Base-by-base conservation (phyloP, 2,797 vertebrate genomes). In the Hypotaenidia okinawae region DNA sequence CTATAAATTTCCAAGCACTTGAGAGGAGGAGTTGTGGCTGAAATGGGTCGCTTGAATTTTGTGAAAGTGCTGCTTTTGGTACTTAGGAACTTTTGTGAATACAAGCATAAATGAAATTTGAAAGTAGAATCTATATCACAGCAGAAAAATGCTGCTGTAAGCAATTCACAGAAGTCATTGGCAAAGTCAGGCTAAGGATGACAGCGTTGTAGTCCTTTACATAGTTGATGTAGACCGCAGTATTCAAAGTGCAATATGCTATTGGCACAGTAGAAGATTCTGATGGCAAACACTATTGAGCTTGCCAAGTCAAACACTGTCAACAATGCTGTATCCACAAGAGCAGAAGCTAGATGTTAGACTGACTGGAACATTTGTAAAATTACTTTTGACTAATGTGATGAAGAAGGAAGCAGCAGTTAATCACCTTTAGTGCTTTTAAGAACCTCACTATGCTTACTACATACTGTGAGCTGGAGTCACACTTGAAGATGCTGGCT, bases 381-480 rank as follows among this genome's bases (percentile, higher is more conserved):
- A 54, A 82, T 86, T 92, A 47, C 45, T 86, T 94, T 94, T 93
- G 91, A 95, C 24, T 94, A 67, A 92, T 52, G 63, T 80, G 47
- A 22, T 92, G 78, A 88, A 73, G 52, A 78, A 83, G 13, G 24
- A 92, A 41, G 45, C 4, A 7, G 51, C 30, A 86, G 47, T 86
- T 94, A 89, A 95, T 93, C 64, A 75, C 76, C n/a, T 70, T 88
- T 78, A 73, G 25, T 41, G 63, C 28, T 94, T 94, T 74, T 84
- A 88, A 80, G 54, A 92, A 30, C 22, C 25, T 92, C 4, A 3
- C 32, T 59, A 35, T 19, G 19, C 32, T 88, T 87, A 77, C 66
- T 47, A 52, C 64, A 62, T 58, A 35, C 78, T 69, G 63, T 64
- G 39, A 91, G 59, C 23, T 62, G 35, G 77, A 87, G 45, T 74